Base-by-base conservation (phyloP, 2,888 invertebrate species). In the Leucophora obtusa region DNA sequence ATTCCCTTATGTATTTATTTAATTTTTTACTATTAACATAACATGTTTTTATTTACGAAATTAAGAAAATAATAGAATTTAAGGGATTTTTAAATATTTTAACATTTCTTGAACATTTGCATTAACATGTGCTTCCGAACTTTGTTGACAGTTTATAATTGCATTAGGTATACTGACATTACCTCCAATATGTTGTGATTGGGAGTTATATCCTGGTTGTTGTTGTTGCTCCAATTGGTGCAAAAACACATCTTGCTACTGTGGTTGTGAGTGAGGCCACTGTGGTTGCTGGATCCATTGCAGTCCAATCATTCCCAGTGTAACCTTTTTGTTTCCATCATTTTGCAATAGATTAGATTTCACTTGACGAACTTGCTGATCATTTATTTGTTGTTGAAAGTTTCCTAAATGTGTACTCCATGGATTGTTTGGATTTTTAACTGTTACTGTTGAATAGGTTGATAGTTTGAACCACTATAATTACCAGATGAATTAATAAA, bases 381-480 rank as follows among this genome's bases (percentile, higher is more conserved):
- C 87, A 28, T 50, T 68, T 21, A 56, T 56, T 17, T 84, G 85
- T 60, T 85, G 87, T 53, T 87, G 89, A 81, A 87, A 84, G 54
- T 84, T 79, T 56, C 85, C 85, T 82, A 90, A 83, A 78, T 89
- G 88, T 51, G 87, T 85, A 83, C 88, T 85, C 90, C 90, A 90
- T 76, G 87, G 87, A 62, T 87, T 87, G 83, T 85, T 84, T 51
- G 86, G 87, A 86, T 82, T 83, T 85, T n/a, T n/a, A n/a, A n/a
- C n/a, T n/a, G n/a, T n/a, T 85, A 83, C 35, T 85, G 83, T 60
- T 83, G 86, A 43, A 84, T 84, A 21, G 85, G 85, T 47, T 83
- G 84, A 33, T 83, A 54, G 79, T 85, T 17, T 81, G n/a, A n/a
- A n/a, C n/a, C n/a, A n/a, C n/a, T n/a, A n/a, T n/a, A n/a, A n/a